Conservation (phyloP, 2,113 vertebrate species). For the Xiphorhynchus elegans region DNA sequence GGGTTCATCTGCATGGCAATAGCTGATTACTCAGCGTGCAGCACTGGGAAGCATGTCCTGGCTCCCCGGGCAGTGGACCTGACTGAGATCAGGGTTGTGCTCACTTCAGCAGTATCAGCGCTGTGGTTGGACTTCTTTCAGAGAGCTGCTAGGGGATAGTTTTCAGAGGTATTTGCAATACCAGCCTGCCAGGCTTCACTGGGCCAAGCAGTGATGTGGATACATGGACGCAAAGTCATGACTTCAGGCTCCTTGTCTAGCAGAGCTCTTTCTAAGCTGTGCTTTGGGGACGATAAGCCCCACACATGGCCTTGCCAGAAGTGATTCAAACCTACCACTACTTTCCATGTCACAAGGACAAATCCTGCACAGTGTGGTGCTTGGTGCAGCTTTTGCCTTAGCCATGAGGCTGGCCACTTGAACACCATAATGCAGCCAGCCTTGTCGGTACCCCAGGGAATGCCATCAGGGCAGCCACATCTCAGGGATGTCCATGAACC, state of each 20-base stretch:
- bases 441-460: not conserved
- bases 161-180: not conserved
- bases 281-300: not conserved
- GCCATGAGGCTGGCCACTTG: not conserved
- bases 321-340: not conserved
- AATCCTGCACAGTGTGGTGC: not conserved
- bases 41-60: not conserved
- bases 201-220: not conserved
- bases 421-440: fast-evolving
- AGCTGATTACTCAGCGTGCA: constrained; percentile 25
- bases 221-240: fast-evolving
- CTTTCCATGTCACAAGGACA: not conserved
- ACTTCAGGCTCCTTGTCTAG: not conserved
- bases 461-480: not conserved
- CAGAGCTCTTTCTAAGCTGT: not conserved
- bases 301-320: not conserved
- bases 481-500: not conserved
- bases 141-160: not conserved
- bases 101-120: not conserved
- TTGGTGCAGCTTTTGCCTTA: not conserved
- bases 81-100: not conserved
- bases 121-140: not conserved
- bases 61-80: not conserved
- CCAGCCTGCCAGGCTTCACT: not conserved
- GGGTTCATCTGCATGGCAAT: constrained; percentile 45